Evolutionary conservation across 2,113 vertebrate genomes (phyloP).

Genomic region (Amphiprion percula): DNA sequence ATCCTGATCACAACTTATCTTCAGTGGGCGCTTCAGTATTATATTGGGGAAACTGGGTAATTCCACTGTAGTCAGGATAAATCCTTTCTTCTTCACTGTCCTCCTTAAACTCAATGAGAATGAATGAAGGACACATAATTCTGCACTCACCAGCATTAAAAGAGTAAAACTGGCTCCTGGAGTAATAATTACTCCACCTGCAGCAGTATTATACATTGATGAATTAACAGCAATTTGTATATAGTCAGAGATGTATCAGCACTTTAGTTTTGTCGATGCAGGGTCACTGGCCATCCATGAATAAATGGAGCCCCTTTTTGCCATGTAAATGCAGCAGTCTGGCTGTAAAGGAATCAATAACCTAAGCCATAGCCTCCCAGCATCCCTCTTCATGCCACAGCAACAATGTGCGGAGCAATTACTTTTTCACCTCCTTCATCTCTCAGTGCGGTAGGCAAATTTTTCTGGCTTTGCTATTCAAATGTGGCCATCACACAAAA

Average conservation of each 20-base stretch:
- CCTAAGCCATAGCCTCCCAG: conserved; percentile 38
- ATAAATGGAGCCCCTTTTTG: conserved; percentile 46
- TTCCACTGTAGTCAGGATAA: conserved; percentile 27
- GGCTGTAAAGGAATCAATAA: conserved; percentile 65
- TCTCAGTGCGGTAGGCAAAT: conserved; percentile 43
- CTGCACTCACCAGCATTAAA: conserved; percentile 22
- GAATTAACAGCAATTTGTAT: conserved; percentile 39
- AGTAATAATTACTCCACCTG: conserved; percentile 27
- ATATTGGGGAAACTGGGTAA: conserved; percentile 47
- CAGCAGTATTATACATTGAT: conserved; percentile 30
- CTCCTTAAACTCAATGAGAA: conserved; percentile 14
- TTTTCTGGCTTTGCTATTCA: conserved; percentile 43
- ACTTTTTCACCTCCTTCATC: conserved; percentile 19
- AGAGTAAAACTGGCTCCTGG: conserved; percentile 26
- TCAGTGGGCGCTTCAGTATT: conserved; percentile 22
- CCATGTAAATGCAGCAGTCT: conserved; percentile 45
- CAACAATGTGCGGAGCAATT: conserved; percentile 46
- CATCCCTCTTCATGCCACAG: conserved; percentile 24
- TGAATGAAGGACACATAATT: conserved; percentile 9
- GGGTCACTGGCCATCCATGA: conserved; percentile 37
- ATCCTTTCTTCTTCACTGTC: conserved; percentile 34
- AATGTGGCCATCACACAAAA: conserved; percentile 24
- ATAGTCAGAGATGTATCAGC: conserved; percentile 55
- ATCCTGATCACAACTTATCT: conserved; percentile 26
- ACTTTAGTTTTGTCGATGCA: conserved; percentile 42